Evolutionary conservation across 2,797 vertebrate species (phyloP).

Genomic region (Etheostoma nigrum): DNA sequence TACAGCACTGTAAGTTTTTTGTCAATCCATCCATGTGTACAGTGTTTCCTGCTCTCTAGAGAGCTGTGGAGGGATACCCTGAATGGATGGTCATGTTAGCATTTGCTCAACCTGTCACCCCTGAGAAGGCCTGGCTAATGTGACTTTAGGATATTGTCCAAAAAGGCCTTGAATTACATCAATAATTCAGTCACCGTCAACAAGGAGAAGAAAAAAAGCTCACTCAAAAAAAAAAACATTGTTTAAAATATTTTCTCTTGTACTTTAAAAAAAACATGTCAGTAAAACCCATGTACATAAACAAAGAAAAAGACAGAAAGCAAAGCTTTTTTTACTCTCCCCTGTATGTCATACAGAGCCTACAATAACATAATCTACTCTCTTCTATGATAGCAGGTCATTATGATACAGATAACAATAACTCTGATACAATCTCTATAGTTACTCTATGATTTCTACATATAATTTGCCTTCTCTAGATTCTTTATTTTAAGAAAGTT

Average conservation of each 20-base stretch:
- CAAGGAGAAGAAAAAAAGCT: conserved; percentile 54
- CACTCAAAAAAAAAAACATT: conserved; percentile 48
- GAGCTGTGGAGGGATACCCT: conserved; percentile 78
- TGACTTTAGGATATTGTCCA: conserved; percentile 64
- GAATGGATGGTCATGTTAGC: conserved; percentile 79
- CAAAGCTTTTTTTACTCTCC: conserved; percentile 55
- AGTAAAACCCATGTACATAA: conserved; percentile 72
- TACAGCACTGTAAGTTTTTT: conserved; percentile 68
- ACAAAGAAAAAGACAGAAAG: conserved; percentile 44
- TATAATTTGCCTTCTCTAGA: conserved; percentile 82
- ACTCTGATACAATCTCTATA: conserved; percentile 85
- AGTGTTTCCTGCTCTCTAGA: conserved; percentile 73
- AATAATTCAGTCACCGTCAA: conserved; percentile 65
- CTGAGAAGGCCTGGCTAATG: conserved; percentile 82
- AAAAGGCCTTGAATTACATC: conserved; percentile 75
- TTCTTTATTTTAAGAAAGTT: conserved; percentile 75
- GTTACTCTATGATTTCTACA: conserved; percentile 84
- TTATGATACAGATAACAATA: conserved; percentile 83
- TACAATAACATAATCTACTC: conserved; percentile 72
- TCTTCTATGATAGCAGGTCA: conserved; percentile 77
- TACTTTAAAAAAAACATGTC: conserved; percentile 70
- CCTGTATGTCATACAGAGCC: conserved; percentile 61
- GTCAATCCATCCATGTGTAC: conserved; percentile 69
- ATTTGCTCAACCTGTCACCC: conserved; percentile 77
- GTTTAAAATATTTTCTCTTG: conserved; percentile 77